phyloP scores from a whole-genome alignment of 1,140 invertebrate genomes.

The Hormaphis cornu region DNA sequence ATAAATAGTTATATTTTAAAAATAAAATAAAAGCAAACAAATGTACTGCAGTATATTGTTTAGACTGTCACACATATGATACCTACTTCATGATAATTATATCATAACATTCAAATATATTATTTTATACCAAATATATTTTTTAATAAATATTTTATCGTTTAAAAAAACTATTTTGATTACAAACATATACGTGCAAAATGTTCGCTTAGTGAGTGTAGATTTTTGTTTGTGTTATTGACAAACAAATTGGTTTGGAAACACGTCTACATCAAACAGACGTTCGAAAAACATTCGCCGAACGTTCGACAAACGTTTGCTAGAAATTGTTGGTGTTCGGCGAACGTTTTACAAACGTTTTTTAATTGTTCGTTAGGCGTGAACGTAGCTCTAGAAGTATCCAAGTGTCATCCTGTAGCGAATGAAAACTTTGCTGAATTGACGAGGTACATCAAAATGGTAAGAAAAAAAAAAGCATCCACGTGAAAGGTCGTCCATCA shows the following conservation, averaged over 20 bases:
- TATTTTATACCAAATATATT: no score
- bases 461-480: no score
- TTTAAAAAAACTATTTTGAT: no score
- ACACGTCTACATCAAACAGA: not conserved
- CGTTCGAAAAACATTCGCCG: not conserved
- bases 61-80: not conserved
- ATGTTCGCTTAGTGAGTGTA: not conserved
- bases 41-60: not conserved
- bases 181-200: not conserved
- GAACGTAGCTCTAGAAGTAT: not conserved
- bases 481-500: no score
- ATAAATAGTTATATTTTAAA: not conserved
- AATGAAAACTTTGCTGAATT: no score
- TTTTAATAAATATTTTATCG: no score
- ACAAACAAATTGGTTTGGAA: not conserved
- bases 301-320: not conserved
- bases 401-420: no score
- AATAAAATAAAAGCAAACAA: not conserved
- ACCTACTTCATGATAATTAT: not conserved
- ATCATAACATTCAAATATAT: no score
- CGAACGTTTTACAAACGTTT: not conserved
- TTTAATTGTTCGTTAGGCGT: constrained; percentile 1
- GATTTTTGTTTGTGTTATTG: not conserved
- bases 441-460: no score
- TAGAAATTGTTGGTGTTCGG: not conserved